Conservation (phyloP, 23 tunicate species). For the Trididemnum clinides region DNA sequence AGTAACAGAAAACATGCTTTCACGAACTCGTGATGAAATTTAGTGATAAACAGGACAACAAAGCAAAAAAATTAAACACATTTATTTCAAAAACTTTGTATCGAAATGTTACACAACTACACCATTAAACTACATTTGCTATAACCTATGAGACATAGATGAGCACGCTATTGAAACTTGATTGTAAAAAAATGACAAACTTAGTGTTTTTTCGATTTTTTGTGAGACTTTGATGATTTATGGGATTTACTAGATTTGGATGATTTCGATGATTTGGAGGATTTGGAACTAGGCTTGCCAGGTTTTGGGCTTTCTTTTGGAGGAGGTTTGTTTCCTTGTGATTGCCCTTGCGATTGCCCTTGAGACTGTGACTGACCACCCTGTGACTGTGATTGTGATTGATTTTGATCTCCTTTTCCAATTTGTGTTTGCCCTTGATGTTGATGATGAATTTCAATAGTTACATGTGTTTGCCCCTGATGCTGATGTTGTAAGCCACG, state of each 20-base stretch:
- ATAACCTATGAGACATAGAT: too few relatives aligned
- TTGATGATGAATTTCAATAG: constrained; percentile 14
- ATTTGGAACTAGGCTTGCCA: not conserved
- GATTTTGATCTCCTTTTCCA: constrained; percentile 12
- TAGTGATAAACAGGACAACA: too few relatives aligned
- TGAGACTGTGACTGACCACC: constrained; percentile 39
- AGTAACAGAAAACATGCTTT: too few relatives aligned
- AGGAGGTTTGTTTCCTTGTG: not conserved
- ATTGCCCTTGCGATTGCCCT: constrained; percentile 1
- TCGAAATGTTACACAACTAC: too few relatives aligned
- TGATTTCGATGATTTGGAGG: not conserved
- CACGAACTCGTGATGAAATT: too few relatives aligned
- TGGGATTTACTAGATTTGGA: constrained; percentile 7
- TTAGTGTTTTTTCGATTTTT: not conserved
- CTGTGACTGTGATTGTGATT: constrained; percentile 24
- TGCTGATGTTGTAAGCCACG: constrained; percentile 31
- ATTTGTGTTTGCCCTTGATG: constrained; percentile 20
- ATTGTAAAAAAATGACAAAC: too few relatives aligned
- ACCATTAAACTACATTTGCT: too few relatives aligned
- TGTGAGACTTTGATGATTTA: constrained; percentile 7
- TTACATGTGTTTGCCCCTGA: constrained; percentile 41
- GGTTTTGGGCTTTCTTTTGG: constrained; percentile 10
- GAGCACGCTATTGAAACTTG: too few relatives aligned
- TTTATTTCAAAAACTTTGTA: too few relatives aligned
- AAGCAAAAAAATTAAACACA: too few relatives aligned